phyloP scores from a whole-genome alignment of 2,113 vertebrate species.

The Rhea americana region DNA sequence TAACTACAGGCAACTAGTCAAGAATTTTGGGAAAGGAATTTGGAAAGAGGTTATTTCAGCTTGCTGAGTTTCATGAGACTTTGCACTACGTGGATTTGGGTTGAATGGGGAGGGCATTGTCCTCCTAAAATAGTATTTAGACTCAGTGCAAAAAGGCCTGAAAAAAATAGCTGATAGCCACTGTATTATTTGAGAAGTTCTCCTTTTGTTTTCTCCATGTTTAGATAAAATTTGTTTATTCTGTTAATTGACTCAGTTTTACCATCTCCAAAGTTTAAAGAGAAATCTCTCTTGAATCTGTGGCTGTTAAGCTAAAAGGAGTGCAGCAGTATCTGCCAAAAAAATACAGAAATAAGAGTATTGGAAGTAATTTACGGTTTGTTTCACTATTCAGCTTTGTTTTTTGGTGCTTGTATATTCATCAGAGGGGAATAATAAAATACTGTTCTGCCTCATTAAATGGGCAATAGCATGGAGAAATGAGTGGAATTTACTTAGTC shows the following conservation, averaged over 20 bases:
- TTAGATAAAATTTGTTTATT: background rate
- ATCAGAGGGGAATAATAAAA: slow-evolving; percentile 44
- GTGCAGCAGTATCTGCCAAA: background rate
- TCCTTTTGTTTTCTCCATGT: background rate
- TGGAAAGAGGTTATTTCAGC: slow-evolving; percentile 50
- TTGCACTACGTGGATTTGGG: background rate
- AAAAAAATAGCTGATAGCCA: background rate
- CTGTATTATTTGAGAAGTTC: background rate
- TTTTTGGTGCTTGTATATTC: slow-evolving; percentile 7
- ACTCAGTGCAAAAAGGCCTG: background rate
- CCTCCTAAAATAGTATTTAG: background rate
- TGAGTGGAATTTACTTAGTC: slow-evolving; percentile 27
- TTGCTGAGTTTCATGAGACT: slow-evolving; percentile 11
- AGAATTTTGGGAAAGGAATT: slow-evolving; percentile 27
- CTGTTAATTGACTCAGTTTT: background rate
- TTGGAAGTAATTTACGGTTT: slow-evolving; percentile 33
- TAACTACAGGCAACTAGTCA: slow-evolving; percentile 14
- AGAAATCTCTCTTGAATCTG: background rate
- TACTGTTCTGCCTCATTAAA: slow-evolving; percentile 41
- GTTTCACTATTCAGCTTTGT: slow-evolving; percentile 7
- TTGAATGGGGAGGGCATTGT: background rate
- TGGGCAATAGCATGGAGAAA: slow-evolving; percentile 2
- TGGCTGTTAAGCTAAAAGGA: background rate
- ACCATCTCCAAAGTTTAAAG: background rate
- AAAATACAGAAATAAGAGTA: slow-evolving; percentile 11